Base-by-base conservation (phyloP, 2,888 invertebrate species). In the Orthosia cruda region DNA sequence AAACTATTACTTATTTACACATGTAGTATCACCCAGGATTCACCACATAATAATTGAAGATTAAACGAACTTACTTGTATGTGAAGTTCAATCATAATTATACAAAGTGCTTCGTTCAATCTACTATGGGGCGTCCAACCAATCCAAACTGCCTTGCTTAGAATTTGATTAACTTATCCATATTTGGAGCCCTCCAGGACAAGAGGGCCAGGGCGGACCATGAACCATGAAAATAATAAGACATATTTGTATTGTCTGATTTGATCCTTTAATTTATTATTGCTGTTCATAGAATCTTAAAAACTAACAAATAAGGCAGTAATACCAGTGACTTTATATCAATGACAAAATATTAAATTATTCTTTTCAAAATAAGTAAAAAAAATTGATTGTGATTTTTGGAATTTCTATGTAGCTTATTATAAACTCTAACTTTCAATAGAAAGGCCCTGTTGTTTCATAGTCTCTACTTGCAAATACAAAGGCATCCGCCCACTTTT, bases 401-500 rank as follows among this genome's bases (percentile, higher is more conserved):
- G 45, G 15, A 5, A 3, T 47, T n/a, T n/a, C 16, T 13, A 1
- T 54, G 23, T 55, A 1, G 23, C 23, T 23, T 55, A 55, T 23
- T 54, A 23, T 32, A 61, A 23, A 32, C 12, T 54, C 80, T 62
- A 80, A 61, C 67, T 83, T 50, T 83, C 83, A 57, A 66, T 74
- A 20, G 81, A 73, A 74, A 83, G 80, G n/a, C 86, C 90, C 65
- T 88, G 83, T 65, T 92, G 84, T 68, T 93, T 88, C 87, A 93
- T 91, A 65, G 80, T 88, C 65, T 95, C 92, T 0, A 94, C 87
- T 83, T 94, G 93, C 57, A 96, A 90, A 86, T 96, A 96, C 62
- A 96, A 73, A 2, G 96, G 96, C 88, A 91, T 92, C 78, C 94
- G 89, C 0, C 96, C 96, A 81, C 92, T 92, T 71, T 87, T 91